Evolutionary conservation across 1,140 invertebrate genomes (phyloP).

Genomic region (Diorhabda carinulata): DNA sequence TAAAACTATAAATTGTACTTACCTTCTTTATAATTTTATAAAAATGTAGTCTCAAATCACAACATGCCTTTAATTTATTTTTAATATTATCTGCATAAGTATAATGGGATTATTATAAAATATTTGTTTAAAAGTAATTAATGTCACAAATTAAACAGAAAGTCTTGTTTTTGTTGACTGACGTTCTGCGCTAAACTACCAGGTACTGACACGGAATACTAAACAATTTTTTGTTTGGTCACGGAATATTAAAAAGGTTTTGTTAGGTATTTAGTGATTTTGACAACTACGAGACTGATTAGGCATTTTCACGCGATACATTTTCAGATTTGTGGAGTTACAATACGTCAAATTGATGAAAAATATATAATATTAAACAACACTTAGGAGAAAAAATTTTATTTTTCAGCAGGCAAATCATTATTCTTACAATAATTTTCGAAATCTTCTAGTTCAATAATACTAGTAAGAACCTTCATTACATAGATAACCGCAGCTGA

Average conservation of each 20-base stretch:
- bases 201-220: too few species aligned
- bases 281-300: too few species aligned
- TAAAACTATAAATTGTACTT: neutral
- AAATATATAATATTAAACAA: too few species aligned
- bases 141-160: neutral
- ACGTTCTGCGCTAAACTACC: neutral
- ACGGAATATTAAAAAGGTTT: too few species aligned
- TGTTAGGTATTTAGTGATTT: too few species aligned
- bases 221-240: too few species aligned
- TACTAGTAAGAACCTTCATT: conserved; percentile 26
- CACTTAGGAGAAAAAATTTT: neutral
- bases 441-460: conserved; percentile 36
- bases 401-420: neutral
- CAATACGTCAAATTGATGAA: too few species aligned
- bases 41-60: too few species aligned
- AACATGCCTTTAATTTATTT: neutral
- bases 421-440: conserved; percentile 32
- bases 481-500: conserved; percentile 41
- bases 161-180: neutral
- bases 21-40: neutral
- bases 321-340: too few species aligned
- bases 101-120: neutral
- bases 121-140: neutral
- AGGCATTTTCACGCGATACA: too few species aligned
- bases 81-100: neutral